phyloP scores from a whole-genome alignment of 2,888 invertebrate genomes.

The Pollenia amentaria region DNA sequence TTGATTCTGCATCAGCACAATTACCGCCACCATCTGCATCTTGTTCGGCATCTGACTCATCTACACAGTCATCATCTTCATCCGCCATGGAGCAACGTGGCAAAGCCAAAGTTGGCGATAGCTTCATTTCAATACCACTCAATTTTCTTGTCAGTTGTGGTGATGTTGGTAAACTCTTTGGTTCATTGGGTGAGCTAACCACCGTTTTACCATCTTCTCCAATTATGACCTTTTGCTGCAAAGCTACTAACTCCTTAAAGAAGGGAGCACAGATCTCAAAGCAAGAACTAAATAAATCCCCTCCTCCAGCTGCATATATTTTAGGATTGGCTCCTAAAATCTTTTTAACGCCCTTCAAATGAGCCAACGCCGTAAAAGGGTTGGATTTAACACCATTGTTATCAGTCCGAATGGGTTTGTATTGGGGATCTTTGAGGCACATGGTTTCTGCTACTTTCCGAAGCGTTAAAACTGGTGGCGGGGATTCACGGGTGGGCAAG shows the following conservation, averaged over 20 bases:
- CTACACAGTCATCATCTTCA: constrained; percentile 79
- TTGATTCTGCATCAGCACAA: constrained; percentile 83
- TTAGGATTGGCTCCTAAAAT: constrained; percentile 89
- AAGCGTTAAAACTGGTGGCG: constrained; percentile 85
- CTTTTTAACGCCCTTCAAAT: constrained; percentile 92
- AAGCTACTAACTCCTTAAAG: constrained; percentile 83
- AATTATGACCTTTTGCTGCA: constrained; percentile 79
- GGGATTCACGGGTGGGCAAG: constrained; percentile 61
- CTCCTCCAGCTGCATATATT: constrained; percentile 85
- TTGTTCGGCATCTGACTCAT: constrained; percentile 79
- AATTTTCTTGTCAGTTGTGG: constrained; percentile 85
- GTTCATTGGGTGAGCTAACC: constrained; percentile 78
- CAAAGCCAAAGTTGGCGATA: constrained; percentile 75
- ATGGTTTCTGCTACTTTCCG: constrained; percentile 93
- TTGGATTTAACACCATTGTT: constrained; percentile 86
- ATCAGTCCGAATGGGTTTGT: constrained; percentile 87
- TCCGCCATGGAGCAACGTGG: constrained; percentile 67
- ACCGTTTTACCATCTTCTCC: constrained; percentile 64
- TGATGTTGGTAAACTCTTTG: constrained; percentile 86
- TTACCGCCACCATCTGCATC: constrained; percentile 83
- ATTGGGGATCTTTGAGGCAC: constrained; percentile 93
- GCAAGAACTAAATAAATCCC: constrained; percentile 90
- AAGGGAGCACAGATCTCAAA: constrained; percentile 91
- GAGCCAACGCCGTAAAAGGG: constrained; percentile 90
- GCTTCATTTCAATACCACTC: constrained; percentile 81